A percentile compares a stretch with the other conserved stretches of the same genome.
phyloP scores from a whole-genome alignment of 2,113 vertebrate genomes.

The Odocoileus virginianus region DNA sequence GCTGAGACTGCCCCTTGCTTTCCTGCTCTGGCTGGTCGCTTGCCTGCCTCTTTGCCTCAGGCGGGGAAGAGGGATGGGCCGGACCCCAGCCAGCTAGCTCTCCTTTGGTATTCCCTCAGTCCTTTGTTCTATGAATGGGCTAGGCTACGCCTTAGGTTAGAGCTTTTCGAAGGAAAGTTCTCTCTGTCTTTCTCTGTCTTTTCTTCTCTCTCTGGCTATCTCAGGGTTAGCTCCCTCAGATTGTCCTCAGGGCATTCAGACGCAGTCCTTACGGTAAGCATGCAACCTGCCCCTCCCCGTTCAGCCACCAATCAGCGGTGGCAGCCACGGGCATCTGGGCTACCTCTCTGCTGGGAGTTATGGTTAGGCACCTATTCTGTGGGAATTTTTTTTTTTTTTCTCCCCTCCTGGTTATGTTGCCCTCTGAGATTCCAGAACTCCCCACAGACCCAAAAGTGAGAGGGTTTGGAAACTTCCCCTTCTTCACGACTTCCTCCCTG shows the following conservation, averaged over 20 bases:
- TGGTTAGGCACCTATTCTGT: accelerated
- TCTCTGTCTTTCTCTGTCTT: neutral
- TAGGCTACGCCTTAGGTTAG: neutral
- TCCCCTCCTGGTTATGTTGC: accelerated
- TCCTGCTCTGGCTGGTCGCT: neutral
- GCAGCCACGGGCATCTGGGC: neutral
- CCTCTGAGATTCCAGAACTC: neutral
- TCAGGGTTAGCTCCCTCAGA: neutral
- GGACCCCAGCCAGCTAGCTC: neutral
- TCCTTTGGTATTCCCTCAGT: neutral
- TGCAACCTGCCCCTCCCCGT: neutral
- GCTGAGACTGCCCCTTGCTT: neutral
- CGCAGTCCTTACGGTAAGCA: neutral
- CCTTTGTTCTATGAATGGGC: neutral
- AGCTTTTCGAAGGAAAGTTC: neutral
- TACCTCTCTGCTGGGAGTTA: neutral
- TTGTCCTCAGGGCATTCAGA: neutral
- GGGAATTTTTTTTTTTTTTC: neutral
- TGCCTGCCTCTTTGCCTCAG: neutral
- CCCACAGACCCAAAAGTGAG: neutral
- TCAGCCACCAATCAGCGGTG: neutral
- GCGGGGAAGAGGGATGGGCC: accelerated
- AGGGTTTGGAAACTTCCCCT: neutral
- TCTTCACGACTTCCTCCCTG: neutral
- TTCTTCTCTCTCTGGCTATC: neutral